Conservation (phyloP, 2,888 invertebrate genomes). For the Lacanobia oleracea region DNA sequence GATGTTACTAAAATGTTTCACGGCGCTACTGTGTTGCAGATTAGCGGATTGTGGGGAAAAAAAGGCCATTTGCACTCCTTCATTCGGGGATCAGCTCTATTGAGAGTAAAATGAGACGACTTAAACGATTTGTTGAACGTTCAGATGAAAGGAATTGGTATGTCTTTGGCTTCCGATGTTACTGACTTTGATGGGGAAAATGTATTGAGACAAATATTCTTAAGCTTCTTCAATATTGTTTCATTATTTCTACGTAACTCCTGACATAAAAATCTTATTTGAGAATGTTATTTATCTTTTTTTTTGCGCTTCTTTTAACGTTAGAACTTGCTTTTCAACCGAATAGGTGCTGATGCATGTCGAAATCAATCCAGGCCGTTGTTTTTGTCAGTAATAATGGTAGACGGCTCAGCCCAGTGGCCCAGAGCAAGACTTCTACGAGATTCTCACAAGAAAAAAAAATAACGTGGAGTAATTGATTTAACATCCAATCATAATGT, state of each 20-base stretch:
- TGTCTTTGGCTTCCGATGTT: slow-evolving; percentile 34
- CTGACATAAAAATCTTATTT: neutral
- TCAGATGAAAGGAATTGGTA: slow-evolving; percentile 44
- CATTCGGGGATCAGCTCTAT: slow-evolving; percentile 62
- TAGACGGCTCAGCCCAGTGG: too few relatives aligned
- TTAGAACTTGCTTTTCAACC: too few relatives aligned
- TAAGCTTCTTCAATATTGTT: neutral
- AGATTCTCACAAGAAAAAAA: too few relatives aligned
- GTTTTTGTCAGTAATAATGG: too few relatives aligned
- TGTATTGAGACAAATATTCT: neutral
- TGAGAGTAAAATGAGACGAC: slow-evolving; percentile 64
- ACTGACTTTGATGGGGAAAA: slow-evolving; percentile 5
- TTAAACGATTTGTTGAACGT: slow-evolving; percentile 61
- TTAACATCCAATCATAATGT: too few relatives aligned
- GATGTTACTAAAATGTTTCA: slow-evolving; percentile 67
- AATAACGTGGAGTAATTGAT: too few relatives aligned
- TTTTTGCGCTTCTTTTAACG: neutral
- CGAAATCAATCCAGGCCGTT: too few relatives aligned
- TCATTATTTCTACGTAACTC: neutral
- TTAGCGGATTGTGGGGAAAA: slow-evolving; percentile 60
- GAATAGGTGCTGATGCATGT: too few relatives aligned
- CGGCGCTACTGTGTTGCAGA: slow-evolving; percentile 61
- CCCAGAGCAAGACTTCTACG: too few relatives aligned
- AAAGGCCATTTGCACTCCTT: slow-evolving; percentile 57
- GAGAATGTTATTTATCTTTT: neutral